Evolutionary conservation across 1,140 invertebrate genomes (phyloP).

Genomic region (Diabrotica undecimpunctata): DNA sequence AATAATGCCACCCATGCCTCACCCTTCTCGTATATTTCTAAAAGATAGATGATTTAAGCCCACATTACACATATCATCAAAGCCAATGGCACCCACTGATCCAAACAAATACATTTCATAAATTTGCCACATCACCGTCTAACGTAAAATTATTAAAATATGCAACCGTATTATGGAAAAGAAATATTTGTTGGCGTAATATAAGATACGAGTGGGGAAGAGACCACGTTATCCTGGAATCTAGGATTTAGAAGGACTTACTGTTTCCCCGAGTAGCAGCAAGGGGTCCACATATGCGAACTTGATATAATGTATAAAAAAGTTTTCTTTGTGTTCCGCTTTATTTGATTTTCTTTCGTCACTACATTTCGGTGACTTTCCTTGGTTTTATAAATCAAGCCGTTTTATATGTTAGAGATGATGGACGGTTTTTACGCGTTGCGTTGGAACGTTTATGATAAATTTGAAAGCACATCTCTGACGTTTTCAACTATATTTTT

Average conservation of each 20-base stretch:
- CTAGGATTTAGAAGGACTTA: conserved; percentile 30
- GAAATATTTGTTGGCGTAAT: conserved; percentile 25
- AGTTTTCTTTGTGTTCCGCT: neutral
- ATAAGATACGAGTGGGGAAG: conserved; percentile 31
- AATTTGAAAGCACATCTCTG: too few species aligned
- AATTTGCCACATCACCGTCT: neutral
- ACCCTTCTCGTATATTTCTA: too few species aligned
- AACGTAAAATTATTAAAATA: conserved; percentile 18
- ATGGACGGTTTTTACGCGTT: neutral
- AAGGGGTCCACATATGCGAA: conserved; percentile 26
- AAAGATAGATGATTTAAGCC: too few species aligned
- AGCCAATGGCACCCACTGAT: too few species aligned
- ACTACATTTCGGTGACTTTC: neutral
- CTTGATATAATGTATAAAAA: conserved; percentile 15
- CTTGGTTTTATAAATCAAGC: neutral
- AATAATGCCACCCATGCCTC: too few species aligned
- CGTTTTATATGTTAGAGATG: neutral
- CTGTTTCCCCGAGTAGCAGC: conserved; percentile 15
- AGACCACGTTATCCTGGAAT: conserved; percentile 36
- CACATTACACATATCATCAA: too few species aligned
- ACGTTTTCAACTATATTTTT: too few species aligned
- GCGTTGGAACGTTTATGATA: too few species aligned
- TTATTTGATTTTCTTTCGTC: conserved; percentile 12
- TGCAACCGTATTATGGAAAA: conserved; percentile 18
- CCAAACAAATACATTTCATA: neutral